Evolutionary conservation across 1,140 invertebrate species (phyloP).

Genomic region (Elymnias hypermnestra): DNA sequence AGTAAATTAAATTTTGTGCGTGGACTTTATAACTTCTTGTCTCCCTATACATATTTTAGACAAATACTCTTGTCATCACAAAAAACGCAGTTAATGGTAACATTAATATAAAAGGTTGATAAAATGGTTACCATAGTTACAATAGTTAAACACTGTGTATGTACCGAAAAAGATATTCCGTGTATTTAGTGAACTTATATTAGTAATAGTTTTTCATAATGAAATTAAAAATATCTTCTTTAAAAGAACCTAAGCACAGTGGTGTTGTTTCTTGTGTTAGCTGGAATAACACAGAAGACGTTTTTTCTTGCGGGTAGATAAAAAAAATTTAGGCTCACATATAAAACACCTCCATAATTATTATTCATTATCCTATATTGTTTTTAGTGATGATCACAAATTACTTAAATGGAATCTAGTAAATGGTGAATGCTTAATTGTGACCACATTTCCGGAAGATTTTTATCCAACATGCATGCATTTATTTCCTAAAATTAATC

Average conservation of each 20-base stretch:
- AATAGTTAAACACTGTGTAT: not conserved
- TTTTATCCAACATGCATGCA: constrained; percentile 93
- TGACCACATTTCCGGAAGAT: constrained; percentile 88
- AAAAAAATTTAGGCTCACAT: not conserved
- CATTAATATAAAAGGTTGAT: too few relatives aligned
- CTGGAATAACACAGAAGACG: constrained; percentile 95
- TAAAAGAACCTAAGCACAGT: constrained; percentile 83
- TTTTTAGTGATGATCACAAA: constrained; percentile 91
- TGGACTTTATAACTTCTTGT: too few relatives aligned
- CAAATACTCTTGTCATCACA: too few relatives aligned
- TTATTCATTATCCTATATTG: too few relatives aligned
- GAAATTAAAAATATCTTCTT: constrained; percentile 87
- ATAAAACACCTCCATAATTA: not conserved
- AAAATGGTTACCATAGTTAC: not conserved
- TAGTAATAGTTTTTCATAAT: too few relatives aligned
- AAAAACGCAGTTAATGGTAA: too few relatives aligned
- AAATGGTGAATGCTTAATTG: constrained; percentile 84
- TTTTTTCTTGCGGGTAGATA: constrained; percentile 89
- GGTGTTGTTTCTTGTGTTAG: constrained; percentile 90
- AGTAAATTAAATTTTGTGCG: too few relatives aligned
- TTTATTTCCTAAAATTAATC: constrained; percentile 80
- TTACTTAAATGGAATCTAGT: constrained; percentile 92
- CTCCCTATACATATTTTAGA: too few relatives aligned
- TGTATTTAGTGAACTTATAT: too few relatives aligned
- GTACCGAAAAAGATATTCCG: too few relatives aligned